Percentiles rank a stretch among this genome's conserved stretches.
These are phyloP conservation scores for Drosophila burlai DNA, from an alignment of 1,140 invertebrate genomes.

Conservation along the genomic window DNA sequence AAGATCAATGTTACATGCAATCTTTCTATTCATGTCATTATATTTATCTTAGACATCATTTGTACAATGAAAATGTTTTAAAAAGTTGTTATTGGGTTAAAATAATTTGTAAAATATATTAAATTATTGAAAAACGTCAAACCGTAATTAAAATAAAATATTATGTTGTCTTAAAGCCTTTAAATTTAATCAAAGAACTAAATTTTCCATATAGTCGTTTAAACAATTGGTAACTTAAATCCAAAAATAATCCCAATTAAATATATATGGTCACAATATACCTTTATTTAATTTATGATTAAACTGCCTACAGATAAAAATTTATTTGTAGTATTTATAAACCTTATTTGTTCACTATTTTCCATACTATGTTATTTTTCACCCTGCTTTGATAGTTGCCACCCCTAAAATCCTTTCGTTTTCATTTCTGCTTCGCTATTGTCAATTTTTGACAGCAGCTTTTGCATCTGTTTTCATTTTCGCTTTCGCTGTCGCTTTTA, in stretches of 20 bases:
- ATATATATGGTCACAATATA: no score
- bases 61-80: no score
- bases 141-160: not conserved
- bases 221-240: no score
- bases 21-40: no score
- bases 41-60: no score
- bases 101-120: no score
- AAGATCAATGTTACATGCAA: no score
- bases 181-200: no score
- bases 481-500: slow-evolving; percentile 20
- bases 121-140: not conserved
- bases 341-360: not conserved
- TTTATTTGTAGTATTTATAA: no score
- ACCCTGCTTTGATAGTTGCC: not conserved
- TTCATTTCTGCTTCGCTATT: slow-evolving; percentile 11
- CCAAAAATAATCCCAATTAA: no score
- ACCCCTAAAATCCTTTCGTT: slow-evolving; percentile 6
- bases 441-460: slow-evolving; percentile 49
- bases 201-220: not conserved
- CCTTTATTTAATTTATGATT: not conserved
- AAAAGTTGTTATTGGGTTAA: not conserved
- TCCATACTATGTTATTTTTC: not conserved
- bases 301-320: not conserved
- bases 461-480: slow-evolving; percentile 57
- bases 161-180: not conserved